Percentiles rank a stretch among this genome's conserved stretches.
Conservation (phyloP, 2,797 vertebrate genomes). For the Megaceryle alcyon region DNA sequence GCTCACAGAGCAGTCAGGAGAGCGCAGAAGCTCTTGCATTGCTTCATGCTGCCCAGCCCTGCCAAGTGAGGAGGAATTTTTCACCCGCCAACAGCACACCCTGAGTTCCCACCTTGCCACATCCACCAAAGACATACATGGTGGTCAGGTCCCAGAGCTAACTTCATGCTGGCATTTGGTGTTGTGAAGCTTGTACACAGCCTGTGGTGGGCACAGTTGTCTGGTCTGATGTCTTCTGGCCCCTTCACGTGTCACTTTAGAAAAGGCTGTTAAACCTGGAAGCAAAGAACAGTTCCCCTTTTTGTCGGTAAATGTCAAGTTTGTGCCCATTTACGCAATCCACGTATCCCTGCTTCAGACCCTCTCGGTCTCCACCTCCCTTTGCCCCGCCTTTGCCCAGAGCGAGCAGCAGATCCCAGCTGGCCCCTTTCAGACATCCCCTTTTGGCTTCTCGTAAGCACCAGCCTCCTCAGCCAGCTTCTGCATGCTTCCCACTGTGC, state of each 20-base stretch:
- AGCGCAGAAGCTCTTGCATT: not conserved
- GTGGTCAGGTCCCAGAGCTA: not conserved
- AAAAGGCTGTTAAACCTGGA: not conserved
- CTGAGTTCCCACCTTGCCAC: not conserved
- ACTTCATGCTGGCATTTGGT: rapidly evolving
- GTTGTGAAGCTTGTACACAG: rapidly evolving
- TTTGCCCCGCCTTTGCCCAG: not conserved
- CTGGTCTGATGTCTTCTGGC: not conserved
- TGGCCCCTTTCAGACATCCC: not conserved
- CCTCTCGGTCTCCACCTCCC: not conserved
- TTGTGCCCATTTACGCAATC: rapidly evolving
- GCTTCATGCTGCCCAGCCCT: not conserved
- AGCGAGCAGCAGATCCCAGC: not conserved
- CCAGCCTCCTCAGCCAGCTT: not conserved
- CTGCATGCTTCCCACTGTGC: not conserved
- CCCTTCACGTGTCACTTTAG: not conserved
- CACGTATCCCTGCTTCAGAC: not conserved
- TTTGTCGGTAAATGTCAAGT: not conserved
- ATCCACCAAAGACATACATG: rapidly evolving
- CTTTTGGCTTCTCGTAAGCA: not conserved
- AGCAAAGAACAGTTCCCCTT: not conserved
- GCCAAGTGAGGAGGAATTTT: not conserved
- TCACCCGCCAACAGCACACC: not conserved
- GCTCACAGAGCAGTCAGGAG: not conserved
- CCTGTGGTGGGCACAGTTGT: not conserved